Evolutionary conservation across 92 coral and sea anemone genomes (phyloP), one percentile per base, ranked within the genome.

Genomic region (Meandrina meandrites): DNA sequence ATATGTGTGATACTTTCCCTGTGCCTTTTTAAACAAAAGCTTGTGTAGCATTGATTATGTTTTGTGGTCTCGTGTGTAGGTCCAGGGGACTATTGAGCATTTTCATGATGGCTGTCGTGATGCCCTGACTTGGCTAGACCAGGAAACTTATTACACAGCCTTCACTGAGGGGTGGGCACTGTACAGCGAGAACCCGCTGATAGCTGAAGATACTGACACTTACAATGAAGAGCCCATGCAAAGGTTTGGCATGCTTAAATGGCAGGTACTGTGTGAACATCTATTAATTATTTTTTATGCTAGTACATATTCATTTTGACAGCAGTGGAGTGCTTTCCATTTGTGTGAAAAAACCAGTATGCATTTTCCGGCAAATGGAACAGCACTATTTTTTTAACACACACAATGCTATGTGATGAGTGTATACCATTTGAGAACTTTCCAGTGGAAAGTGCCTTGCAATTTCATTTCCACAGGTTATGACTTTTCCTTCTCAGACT

Each of bases 101-200:
- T 96, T 96, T 80, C 92, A 81, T 76, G 99, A 95, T 74, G 90
- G 82, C 79, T 95, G 98, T 81, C 80, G 90, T 1, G 99, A 94
- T 15, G 78, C 93, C 3, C 85, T 93, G n/a, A 88, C 94, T 24
- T 96, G 99, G 99, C 89, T 96, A 57, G 87, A 95, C 82, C 21
- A 64, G 24, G 94, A 86, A 72, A 93, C 96, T 0, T 95, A 93
- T 80, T 95, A 96, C 91, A 95, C 97, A n/a, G 99, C 99, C 14
- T 95, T 93, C 67, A 95, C 98, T 7, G 99, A 96, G 81, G 99
- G 99, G n/a, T 96, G 99, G 99, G 99, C 95, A 5, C 82, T 96
- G 75, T 96, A 96, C 68, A 93, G 93, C 1, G 99, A 96, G 81
- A 96, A 93, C 64, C 99, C 99, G 0, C 91, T 96, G 71, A 89